These are phyloP conservation scores for Callithrix jacchus DNA, from an alignment of 2,113 vertebrate species.

Conservation along the genomic window DNA sequence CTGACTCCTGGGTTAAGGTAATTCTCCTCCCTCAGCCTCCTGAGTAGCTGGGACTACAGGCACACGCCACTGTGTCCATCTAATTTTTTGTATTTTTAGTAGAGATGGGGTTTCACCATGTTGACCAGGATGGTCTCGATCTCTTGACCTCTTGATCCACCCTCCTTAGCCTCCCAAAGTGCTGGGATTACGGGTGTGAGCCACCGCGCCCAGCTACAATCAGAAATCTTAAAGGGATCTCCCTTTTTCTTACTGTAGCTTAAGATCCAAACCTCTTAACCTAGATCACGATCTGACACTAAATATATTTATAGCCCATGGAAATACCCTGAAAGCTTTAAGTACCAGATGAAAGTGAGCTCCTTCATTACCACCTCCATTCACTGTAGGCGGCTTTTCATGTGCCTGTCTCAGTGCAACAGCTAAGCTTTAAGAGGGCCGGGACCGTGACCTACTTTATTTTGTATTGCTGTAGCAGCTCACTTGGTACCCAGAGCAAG, in stretches of 20 bases:
- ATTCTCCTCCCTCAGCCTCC: too few relatives aligned
- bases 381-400: fast-evolving
- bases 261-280: background rate
- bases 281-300: background rate
- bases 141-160: too few relatives aligned
- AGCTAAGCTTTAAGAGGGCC: background rate
- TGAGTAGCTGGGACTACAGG: too few relatives aligned
- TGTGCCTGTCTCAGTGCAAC: fast-evolving
- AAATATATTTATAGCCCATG: background rate
- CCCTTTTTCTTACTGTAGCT: background rate
- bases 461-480: background rate
- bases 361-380: background rate
- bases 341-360: background rate
- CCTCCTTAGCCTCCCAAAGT: too few relatives aligned
- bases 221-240: background rate
- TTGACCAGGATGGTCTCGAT: too few relatives aligned
- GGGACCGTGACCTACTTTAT: background rate
- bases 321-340: background rate
- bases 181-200: too few relatives aligned
- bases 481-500: background rate
- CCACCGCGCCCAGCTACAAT: too few relatives aligned
- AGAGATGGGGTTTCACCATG: too few relatives aligned
- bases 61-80: too few relatives aligned
- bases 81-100: too few relatives aligned
- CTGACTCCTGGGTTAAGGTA: too few relatives aligned